Base-by-base conservation (phyloP, 2,888 invertebrate genomes). In the Gari tellinella region DNA sequence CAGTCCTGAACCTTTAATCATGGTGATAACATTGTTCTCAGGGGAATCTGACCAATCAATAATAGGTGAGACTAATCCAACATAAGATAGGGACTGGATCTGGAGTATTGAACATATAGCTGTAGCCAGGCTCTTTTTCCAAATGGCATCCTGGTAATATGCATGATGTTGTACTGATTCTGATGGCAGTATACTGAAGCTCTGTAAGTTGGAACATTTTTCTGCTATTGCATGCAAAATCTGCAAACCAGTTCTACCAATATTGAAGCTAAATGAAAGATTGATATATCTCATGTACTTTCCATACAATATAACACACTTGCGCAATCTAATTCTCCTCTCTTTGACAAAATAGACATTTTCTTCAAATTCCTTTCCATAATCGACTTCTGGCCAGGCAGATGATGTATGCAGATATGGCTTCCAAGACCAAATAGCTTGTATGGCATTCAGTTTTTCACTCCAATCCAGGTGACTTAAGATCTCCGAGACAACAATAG, bases 271-370 rank as follows among this genome's bases (percentile, higher is more conserved):
- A 74, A 82, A 85, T 12, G 65, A 69, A 10, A 85, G 48, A 15
- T 72, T 62, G 17, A 85, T 67, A 46, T 70, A 51, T 60, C 61
- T 78, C 74, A 85, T 80, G 56, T 68, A 81, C 37, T 68, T 76
- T 23, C 85, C 85, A 72, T 80, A 85, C 19, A 70, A 57, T 60
- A 82, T 83, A 2, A 85, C 48, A 61, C 81, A 81, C 14, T 78
- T 61, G 10, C 83, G 51, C 17, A 85, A 73, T 19, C 68, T 68
- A 21, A 72, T 64, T 55, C 85, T 66, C 41, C 73, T 77, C 38
- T 83, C 85, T 31, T 67, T 80, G 14, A 72, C 70, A 75, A 85
- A 85, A 63, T 85, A 85, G n/a, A 78, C 40, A 68, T 85, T 85
- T 63, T 82, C 83, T n/a, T 76, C 73, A 1, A 70, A 48, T 53